Percentiles rank a stretch among this genome's conserved stretches.
Evolutionary conservation across 2,888 invertebrate genomes (phyloP).

Genomic region (Eupsilia transversa): DNA sequence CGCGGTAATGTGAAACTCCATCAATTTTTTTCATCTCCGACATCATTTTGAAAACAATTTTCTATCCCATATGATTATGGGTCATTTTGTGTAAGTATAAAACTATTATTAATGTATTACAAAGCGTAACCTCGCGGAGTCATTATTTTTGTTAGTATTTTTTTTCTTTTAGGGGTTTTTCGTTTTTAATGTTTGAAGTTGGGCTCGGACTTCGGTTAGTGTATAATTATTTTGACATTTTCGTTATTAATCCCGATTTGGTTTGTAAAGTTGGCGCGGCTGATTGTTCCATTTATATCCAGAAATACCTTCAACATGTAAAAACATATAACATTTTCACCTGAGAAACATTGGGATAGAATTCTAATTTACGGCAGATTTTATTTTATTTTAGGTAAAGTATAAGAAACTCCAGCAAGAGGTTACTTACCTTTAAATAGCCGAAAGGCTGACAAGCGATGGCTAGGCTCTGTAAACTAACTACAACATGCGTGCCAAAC

Average conservation of each 20-base stretch:
- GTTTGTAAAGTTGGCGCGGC: slow-evolving; percentile 32
- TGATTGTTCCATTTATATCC: slow-evolving; percentile 41
- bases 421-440: slow-evolving; percentile 10
- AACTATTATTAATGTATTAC: slow-evolving; percentile 89
- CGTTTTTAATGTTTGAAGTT: slow-evolving; percentile 59
- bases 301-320: background rate
- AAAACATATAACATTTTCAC: slow-evolving; percentile 6
- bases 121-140: slow-evolving; percentile 73
- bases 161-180: slow-evolving; percentile 55
- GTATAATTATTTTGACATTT: slow-evolving; percentile 68
- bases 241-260: slow-evolving; percentile 54
- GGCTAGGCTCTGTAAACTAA: slow-evolving; percentile 11
- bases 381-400: slow-evolving; percentile 1
- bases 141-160: slow-evolving; percentile 76
- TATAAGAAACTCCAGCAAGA: background rate
- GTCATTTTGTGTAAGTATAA: slow-evolving; percentile 85
- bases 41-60: slow-evolving; percentile 88
- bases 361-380: background rate
- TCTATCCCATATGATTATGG: slow-evolving; percentile 89
- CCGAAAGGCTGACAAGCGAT: slow-evolving; percentile 11
- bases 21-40: slow-evolving; percentile 81
- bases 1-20: slow-evolving; percentile 81
- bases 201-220: slow-evolving; percentile 42
- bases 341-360: slow-evolving; percentile 1
- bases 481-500: slow-evolving; percentile 33